A percentile compares a stretch with the other conserved stretches of the same genome.
These are phyloP conservation scores for Drosophila trichaetosa DNA, from an alignment of 2,888 invertebrate species.

Conservation along the genomic window DNA sequence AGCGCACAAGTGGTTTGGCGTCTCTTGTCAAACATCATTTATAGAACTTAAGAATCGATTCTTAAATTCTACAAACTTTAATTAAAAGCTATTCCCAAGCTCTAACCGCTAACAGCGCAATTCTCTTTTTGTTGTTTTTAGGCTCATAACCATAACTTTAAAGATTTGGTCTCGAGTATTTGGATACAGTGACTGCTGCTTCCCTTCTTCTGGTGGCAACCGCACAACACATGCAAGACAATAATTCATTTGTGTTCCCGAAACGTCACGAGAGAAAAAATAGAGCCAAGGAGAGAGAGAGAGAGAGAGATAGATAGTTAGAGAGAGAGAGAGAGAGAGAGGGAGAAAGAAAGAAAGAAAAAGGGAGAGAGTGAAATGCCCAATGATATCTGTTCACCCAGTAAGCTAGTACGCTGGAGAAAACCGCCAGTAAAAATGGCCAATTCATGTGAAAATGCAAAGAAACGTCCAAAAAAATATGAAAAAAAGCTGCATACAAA, in stretches of 20 bases:
- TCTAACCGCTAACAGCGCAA: neutral
- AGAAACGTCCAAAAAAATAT: conserved; percentile 2
- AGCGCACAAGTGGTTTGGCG: conserved; percentile 18
- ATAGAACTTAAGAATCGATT: neutral
- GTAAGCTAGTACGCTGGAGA: conserved; percentile 1
- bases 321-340: neutral
- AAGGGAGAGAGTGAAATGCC: neutral
- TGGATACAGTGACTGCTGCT: conserved; percentile 18
- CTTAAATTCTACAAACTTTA: neutral
- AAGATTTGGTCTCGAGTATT: conserved; percentile 25
- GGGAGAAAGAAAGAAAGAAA: neutral
- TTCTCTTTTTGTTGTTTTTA: neutral
- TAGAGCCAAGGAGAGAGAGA: neutral
- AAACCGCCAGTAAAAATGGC: conserved; percentile 49
- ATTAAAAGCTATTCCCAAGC: neutral
- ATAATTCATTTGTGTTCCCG: conserved; percentile 45
- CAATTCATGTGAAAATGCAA: conserved; percentile 70
- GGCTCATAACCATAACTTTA: conserved; percentile 7
- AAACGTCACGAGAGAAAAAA: conserved; percentile 12
- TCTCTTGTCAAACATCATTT: neutral
- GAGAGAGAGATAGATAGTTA: neutral
- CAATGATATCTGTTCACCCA: conserved; percentile 51
- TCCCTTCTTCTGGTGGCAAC: conserved; percentile 10
- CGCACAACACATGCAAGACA: conserved; percentile 18
- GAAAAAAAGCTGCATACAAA: neutral